Evolutionary conservation across 2,888 invertebrate genomes (phyloP).

Genomic region (Synergus umbraculus): DNA sequence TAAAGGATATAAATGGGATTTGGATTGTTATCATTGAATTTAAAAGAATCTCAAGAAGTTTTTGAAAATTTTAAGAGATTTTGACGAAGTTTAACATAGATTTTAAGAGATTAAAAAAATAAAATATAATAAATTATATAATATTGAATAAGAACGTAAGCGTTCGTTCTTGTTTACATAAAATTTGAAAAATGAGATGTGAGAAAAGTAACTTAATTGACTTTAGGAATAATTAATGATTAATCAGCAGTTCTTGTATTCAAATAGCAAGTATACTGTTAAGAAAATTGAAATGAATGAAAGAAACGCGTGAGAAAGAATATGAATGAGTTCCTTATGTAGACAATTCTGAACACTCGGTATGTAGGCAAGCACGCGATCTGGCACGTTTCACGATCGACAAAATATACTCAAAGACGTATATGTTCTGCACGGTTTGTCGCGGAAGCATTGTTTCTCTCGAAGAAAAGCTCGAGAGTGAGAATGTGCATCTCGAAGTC

Average conservation of each 20-base stretch:
- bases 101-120: too few species aligned
- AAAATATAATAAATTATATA: too few species aligned
- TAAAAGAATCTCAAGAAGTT: too few species aligned
- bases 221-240: too few species aligned
- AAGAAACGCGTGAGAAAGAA: neutral
- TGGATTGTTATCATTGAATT: too few species aligned
- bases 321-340: neutral
- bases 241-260: neutral
- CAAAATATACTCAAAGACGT: slow-evolving; percentile 15
- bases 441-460: slow-evolving; percentile 23
- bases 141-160: too few species aligned
- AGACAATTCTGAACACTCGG: neutral
- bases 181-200: too few species aligned
- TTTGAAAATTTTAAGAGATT: too few species aligned
- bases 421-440: slow-evolving; percentile 30
- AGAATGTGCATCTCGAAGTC: slow-evolving; percentile 38
- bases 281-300: neutral
- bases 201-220: too few species aligned
- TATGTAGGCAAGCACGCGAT: neutral
- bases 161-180: too few species aligned
- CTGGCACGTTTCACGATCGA: slow-evolving; percentile 11
- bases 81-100: too few species aligned
- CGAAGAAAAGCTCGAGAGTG: slow-evolving; percentile 23
- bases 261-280: neutral
- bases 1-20: too few species aligned